Evolutionary conservation across 2,113 vertebrate genomes (phyloP), one percentile per base, ranked within the genome.

Genomic region (Larimichthys crocea): DNA sequence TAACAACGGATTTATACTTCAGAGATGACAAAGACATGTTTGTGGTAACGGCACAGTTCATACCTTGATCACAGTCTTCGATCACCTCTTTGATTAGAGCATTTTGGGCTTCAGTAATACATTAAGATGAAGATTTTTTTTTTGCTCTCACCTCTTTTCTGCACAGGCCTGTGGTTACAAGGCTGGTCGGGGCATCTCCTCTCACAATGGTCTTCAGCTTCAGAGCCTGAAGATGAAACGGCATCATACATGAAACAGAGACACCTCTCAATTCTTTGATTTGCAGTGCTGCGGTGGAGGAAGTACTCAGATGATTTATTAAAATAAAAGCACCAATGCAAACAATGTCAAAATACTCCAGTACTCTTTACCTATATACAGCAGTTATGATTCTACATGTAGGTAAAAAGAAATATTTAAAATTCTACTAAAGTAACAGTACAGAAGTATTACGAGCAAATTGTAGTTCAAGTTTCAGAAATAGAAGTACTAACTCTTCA

Each of bases 131-230:
- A 63, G 14, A 50, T 16, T 24, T 24, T 14, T 24, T 26, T 16
- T 15, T 31, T 20, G 10, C 10, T 16, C 46, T 96, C 90, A 99
- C 98, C 97, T 99, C 98, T 92, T 97, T 99, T 80, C 97, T 97
- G 92, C 95, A 98, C 87, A 98, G 94, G 86, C 97, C 96, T 0
- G 98, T 96, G 31, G 96, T 96, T 29, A 97, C 96, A 65, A 97
- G 90, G 90, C 96, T 97, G 5, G 97, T 96, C 0, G 97, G 96
- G 8, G 96, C 96, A 3, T 99, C 98, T 5, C 97, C 98, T 96
- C 96, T 95, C 65, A 99, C 97, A 16, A 98, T 96, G 77, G 97
- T 99, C 94, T 99, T 99, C 92, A 99, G 93, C 92, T 99, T 99
- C 79, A 99, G 90, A 6, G 97, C 98, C 98, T 99, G 82, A 60